Percentiles rank a stretch among this genome's conserved stretches.
These are phyloP conservation scores for Drosophila sp. DNA, from an alignment of 1,140 invertebrate species.

Conservation along the genomic window DNA sequence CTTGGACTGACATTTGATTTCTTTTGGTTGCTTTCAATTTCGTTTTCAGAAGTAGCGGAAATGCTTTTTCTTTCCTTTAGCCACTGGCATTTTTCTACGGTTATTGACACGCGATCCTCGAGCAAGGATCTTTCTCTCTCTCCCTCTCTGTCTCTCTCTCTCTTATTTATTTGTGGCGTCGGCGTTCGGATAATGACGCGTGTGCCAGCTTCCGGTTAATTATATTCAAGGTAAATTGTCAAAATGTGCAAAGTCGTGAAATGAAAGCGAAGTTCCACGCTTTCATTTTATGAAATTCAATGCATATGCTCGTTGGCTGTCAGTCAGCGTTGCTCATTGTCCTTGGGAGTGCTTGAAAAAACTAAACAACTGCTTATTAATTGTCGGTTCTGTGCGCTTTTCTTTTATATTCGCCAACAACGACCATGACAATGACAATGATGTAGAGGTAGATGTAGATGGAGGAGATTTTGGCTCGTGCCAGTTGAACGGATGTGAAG, in stretches of 20 bases:
- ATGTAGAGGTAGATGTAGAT: constrained; percentile 29
- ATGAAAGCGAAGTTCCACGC: constrained; percentile 72
- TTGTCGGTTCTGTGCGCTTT: constrained; percentile 68
- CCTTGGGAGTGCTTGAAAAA: constrained; percentile 29
- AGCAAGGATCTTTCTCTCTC: constrained; percentile 28
- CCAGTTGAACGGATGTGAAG: constrained; percentile 33
- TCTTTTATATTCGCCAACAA: constrained; percentile 32
- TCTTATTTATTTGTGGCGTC: constrained; percentile 30
- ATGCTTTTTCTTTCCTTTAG: constrained; percentile 67
- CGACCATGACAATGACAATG: constrained; percentile 31
- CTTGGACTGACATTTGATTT: constrained; percentile 72
- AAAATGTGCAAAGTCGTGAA: constrained; percentile 59
- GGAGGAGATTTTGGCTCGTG: constrained; percentile 68
- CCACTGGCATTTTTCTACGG: constrained; percentile 55
- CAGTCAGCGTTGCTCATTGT: constrained; percentile 26
- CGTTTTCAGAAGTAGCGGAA: constrained; percentile 73
- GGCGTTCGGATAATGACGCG: constrained; percentile 62
- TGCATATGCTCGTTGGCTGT: constrained; percentile 64
- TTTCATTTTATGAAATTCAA: constrained; percentile 63
- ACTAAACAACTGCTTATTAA: constrained; percentile 73
- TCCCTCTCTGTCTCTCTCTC: neutral
- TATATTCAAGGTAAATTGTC: constrained; percentile 66
- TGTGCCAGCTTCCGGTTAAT: constrained; percentile 76
- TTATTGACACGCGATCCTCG: constrained; percentile 78
- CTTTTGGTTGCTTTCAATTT: constrained; percentile 48